Conservation (phyloP, 2,113 vertebrate species). For the Oreotrochilus melanogaster region DNA sequence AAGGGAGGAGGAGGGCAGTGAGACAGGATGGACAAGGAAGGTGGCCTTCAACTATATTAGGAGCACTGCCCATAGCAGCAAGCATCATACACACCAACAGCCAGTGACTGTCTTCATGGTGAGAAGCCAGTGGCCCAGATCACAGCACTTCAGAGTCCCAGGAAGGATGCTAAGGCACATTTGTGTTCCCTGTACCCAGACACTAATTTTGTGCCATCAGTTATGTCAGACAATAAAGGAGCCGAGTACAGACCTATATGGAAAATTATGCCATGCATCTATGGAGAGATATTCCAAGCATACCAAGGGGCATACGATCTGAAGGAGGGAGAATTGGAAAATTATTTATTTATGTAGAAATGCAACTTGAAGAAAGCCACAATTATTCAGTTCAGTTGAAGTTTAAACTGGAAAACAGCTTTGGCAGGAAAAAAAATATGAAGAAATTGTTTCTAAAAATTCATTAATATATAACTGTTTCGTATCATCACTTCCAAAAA, state of each 20-base stretch:
- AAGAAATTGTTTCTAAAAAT: conserved; percentile 45
- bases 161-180: not conserved
- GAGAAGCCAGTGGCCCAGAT: not conserved
- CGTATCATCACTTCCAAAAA: not conserved
- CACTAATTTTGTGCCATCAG: not conserved
- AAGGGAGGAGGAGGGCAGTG: not conserved
- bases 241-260: conserved; percentile 21
- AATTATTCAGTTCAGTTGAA: conserved; percentile 48
- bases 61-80: not conserved
- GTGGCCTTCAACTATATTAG: not conserved
- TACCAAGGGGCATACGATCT: conserved; percentile 52
- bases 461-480: conserved; percentile 34
- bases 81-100: fast-evolving
- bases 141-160: not conserved
- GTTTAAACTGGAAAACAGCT: conserved; percentile 45
- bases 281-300: conserved; percentile 32
- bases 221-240: conserved; percentile 10
- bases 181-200: not conserved
- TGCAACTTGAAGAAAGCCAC: conserved; percentile 31
- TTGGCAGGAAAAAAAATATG: conserved; percentile 7
- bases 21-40: not conserved
- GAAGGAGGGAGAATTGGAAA: conserved; percentile 56
- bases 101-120: not conserved
- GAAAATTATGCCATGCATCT: not conserved
- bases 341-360: conserved; percentile 60